phyloP scores from a whole-genome alignment of 2,113 vertebrate species.

The Agapornis roseicollis region DNA sequence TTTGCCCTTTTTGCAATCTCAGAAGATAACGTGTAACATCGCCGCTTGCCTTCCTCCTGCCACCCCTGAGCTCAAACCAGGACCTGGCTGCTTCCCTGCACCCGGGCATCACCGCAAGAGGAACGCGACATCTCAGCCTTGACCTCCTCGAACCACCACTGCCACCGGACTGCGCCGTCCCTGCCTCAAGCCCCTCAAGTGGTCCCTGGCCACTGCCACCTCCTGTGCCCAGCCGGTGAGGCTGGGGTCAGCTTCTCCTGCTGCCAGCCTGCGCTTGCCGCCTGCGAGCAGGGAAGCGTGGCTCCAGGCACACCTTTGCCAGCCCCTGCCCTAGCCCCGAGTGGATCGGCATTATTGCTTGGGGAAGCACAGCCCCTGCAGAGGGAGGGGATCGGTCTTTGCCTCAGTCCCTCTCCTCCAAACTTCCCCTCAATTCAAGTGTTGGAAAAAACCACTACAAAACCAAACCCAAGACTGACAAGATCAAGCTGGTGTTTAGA shows the following conservation, averaged over 20 bases:
- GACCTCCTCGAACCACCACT: neutral
- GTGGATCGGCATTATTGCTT: neutral
- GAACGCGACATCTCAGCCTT: neutral
- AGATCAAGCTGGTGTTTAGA: neutral
- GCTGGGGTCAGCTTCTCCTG: neutral
- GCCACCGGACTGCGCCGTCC: fast-evolving
- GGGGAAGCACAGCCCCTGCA: neutral
- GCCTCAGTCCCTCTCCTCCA: neutral
- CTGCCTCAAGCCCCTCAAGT: neutral
- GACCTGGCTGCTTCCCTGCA: fast-evolving
- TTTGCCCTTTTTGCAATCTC: neutral
- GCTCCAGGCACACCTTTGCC: neutral
- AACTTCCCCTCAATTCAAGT: neutral
- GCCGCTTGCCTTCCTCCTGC: neutral
- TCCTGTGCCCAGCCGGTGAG: fast-evolving
- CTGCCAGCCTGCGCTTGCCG: neutral
- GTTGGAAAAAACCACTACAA: neutral
- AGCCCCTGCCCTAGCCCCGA: neutral
- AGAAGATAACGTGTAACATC: slow-evolving; percentile 29
- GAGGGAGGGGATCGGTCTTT: neutral
- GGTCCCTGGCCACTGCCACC: neutral
- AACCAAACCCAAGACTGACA: neutral
- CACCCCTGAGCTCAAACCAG: neutral
- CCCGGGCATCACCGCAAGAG: neutral
- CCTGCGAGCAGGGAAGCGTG: neutral